Base-by-base conservation (phyloP, 1,140 invertebrate genomes). In the Vanessa tameamea region DNA sequence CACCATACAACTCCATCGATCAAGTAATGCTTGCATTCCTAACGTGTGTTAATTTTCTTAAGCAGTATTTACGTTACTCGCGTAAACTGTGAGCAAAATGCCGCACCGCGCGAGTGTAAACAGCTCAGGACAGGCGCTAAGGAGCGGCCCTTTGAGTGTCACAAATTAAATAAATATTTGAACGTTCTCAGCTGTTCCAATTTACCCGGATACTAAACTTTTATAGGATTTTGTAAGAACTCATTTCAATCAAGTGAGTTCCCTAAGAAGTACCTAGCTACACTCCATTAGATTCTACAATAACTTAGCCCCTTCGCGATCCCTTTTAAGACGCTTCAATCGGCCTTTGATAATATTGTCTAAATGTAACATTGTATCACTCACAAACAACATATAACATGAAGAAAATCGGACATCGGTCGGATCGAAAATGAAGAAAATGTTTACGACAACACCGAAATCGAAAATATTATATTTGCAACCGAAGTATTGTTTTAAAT, bases 101-200 rank as follows among this genome's bases (percentile, higher is more conserved):
- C 64, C 51, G 51, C 65, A 51, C 50, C 50, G 73, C 59, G 67
- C 72, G 16, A 48, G 59, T 72, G 69, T 57, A 67, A 72, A 73
- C 75, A 76, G 51, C 37, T 50, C 47, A 55, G 16, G 67, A 64
- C 59, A 71, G 69, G 69, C 69, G 69, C 50, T 71, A 51, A 26
- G 47, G 68, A 61, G 77, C 53, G 64, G 69, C 70, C 74, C 65
- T 74, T 72, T 63, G 71, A 76, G 74, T 51, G 68, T 76, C 77
- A 76, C 66, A 76, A 78, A 80, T 75, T 73, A 72, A 77, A 75
- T 80, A 76, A 78, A 78, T 80, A 78, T 77, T 79, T 77, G 67
- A 79, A 69, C 68, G 59, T 63, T 70, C 69, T 47, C 51, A 73
- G 68, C 66, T 76, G 51, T 65, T 68, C 57, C 61, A 78, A 72